Percentiles rank a stretch among this genome's conserved stretches.
Conservation (phyloP, 2,888 invertebrate genomes). For the Sipha maydis region DNA sequence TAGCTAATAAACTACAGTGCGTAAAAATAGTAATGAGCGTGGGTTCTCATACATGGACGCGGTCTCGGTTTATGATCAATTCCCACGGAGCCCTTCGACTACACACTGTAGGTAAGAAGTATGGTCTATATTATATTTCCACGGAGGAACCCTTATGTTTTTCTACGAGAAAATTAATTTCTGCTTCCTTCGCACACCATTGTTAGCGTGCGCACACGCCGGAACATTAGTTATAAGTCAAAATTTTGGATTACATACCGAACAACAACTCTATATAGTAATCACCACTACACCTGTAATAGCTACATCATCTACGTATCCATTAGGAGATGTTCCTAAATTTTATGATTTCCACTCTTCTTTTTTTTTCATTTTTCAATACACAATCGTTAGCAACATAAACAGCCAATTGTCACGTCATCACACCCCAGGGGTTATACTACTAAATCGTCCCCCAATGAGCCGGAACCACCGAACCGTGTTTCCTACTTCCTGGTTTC, state of each 20-base stretch:
- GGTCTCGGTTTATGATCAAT: conserved; percentile 58
- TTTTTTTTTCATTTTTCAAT: conserved; percentile 7
- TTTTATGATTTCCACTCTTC: conserved; percentile 37
- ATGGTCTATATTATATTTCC: conserved; percentile 35
- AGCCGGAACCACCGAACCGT: conserved; percentile 52
- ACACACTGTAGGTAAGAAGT: background rate
- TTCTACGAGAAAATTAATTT: conserved; percentile 60
- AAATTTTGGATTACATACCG: conserved; percentile 43
- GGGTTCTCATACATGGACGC: conserved; percentile 46
- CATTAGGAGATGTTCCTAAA: conserved; percentile 29
- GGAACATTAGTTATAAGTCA: conserved; percentile 54
- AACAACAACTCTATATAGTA: conserved; percentile 18
- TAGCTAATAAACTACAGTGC: conserved; percentile 56
- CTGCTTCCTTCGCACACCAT: conserved; percentile 56
- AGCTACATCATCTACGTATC: background rate
- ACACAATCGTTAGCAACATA: conserved; percentile 33
- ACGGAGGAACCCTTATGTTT: conserved; percentile 49
- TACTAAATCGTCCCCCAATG: conserved; percentile 7
- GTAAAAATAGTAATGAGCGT: conserved; percentile 52
- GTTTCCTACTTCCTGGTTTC: conserved; percentile 58
- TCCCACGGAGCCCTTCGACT: conserved; percentile 59
- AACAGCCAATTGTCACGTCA: conserved; percentile 60
- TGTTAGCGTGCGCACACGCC: conserved; percentile 60
- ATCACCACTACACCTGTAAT: background rate
- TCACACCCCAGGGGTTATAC: conserved; percentile 30